Percentiles rank a stretch among this genome's conserved stretches.
Evolutionary conservation across 2,888 invertebrate species (phyloP).

Genomic region (Kryphioiulus occultus): DNA sequence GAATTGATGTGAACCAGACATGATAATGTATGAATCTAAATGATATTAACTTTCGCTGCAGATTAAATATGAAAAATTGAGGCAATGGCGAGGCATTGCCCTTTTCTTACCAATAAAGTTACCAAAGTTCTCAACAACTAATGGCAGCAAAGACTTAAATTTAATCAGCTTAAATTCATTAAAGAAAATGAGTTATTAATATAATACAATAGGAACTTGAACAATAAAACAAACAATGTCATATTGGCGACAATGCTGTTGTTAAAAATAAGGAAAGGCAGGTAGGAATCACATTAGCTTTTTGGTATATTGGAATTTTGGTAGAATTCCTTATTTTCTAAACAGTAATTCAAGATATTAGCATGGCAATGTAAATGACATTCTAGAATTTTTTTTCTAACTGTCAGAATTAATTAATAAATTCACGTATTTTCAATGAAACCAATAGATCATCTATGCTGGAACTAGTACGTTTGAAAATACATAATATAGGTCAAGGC

Average conservation of each 20-base stretch:
- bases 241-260: background rate
- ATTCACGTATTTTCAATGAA: too few species aligned
- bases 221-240: background rate
- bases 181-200: background rate
- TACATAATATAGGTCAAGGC: too few species aligned
- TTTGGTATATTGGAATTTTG: background rate
- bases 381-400: background rate
- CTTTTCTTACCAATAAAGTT: too few species aligned
- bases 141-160: background rate
- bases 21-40: too few species aligned
- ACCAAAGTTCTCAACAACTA: too few species aligned
- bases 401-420: background rate
- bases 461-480: too few species aligned
- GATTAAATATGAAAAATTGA: too few species aligned
- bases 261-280: background rate
- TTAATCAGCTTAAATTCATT: background rate
- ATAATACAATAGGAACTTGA: constrained; percentile 33
- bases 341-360: background rate
- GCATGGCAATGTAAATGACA: background rate
- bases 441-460: too few species aligned
- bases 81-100: too few species aligned
- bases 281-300: background rate
- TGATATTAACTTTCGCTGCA: too few species aligned
- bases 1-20: too few species aligned
- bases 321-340: background rate